Conservation (phyloP, 2,797 vertebrate species). For the Pangasius macronema region DNA sequence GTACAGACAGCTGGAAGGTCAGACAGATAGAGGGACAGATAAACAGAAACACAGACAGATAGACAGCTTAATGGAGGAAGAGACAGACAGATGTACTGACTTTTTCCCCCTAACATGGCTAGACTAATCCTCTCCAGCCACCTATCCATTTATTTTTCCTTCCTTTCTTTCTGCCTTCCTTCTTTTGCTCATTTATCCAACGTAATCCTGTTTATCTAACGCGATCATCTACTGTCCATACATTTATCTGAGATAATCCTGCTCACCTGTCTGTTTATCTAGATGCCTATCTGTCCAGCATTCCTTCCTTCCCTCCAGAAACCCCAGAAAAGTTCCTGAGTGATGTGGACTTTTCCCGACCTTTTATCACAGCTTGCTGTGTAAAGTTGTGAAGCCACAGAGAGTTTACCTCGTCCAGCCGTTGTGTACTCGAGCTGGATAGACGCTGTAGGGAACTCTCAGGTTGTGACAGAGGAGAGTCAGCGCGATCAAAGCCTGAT, state of each 20-base stretch:
- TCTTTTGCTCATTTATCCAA: not conserved
- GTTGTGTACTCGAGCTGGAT: constrained; percentile 64
- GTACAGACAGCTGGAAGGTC: too few species aligned
- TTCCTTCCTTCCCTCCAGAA: not conserved
- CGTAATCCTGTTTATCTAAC: not conserved
- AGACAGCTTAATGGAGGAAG: not conserved
- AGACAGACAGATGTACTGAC: not conserved
- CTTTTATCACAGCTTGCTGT: not conserved
- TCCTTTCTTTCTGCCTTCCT: too few species aligned
- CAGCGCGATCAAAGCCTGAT: constrained; percentile 80
- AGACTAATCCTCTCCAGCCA: not conserved
- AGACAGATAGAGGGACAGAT: not conserved
- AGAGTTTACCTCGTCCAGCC: constrained; percentile 75
- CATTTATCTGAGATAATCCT: not conserved
- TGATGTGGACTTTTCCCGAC: not conserved
- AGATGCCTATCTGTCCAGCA: not conserved
- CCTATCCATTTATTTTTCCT: not conserved
- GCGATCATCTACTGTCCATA: not conserved
- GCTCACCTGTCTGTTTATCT: not conserved
- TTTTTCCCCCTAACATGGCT: not conserved
- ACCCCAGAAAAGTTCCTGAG: not conserved
- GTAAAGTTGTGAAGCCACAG: not conserved
- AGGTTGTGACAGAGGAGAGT: constrained; percentile 83
- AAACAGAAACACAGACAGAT: not conserved
- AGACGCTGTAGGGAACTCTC: constrained; percentile 80